A percentile compares a stretch with the other conserved stretches of the same genome.
phyloP scores from a whole-genome alignment of 2,113 vertebrate species.

The Meleagris gallopavo region DNA sequence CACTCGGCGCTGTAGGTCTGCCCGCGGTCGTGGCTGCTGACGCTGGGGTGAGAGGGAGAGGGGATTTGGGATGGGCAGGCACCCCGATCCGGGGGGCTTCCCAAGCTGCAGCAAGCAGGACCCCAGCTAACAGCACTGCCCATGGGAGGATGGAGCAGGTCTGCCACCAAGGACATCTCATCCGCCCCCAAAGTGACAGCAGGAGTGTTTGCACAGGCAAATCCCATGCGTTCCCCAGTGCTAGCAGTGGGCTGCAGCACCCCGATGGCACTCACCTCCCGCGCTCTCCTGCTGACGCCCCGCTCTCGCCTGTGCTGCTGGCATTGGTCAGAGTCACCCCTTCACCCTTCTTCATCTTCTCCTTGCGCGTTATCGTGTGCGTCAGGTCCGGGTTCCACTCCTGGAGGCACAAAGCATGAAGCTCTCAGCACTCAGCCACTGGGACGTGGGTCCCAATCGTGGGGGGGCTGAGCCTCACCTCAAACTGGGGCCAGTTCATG shows the following conservation, averaged over 20 bases:
- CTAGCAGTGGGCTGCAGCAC: background rate
- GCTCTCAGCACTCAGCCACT: fast-evolving
- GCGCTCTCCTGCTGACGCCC: slow-evolving; percentile 87
- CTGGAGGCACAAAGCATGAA: slow-evolving; percentile 64
- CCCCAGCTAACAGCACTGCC: fast-evolving
- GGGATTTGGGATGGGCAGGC: background rate
- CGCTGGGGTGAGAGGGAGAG: slow-evolving; percentile 70
- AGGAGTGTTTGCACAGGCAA: fast-evolving
- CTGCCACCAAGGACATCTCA: fast-evolving
- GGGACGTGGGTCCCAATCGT: background rate
- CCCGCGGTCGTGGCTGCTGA: slow-evolving; percentile 95
- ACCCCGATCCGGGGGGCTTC: background rate
- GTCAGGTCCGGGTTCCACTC: slow-evolving; percentile 95
- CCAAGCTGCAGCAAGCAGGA: background rate
- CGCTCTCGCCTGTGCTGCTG: slow-evolving; percentile 83
- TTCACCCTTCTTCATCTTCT: slow-evolving; percentile 93
- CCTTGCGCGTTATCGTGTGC: slow-evolving; percentile 88
- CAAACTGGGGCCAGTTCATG: slow-evolving; percentile 98
- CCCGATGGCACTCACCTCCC: slow-evolving; percentile 81
- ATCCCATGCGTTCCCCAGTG: fast-evolving
- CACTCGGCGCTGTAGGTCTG: slow-evolving; percentile 92
- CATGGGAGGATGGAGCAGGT: background rate
- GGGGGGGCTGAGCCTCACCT: slow-evolving; percentile 78
- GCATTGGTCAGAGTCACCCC: slow-evolving; percentile 84
- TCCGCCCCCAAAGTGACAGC: background rate